These are phyloP conservation scores for Urocynchramus pylzowi DNA, from an alignment of 2,113 vertebrate species.

Conservation along the genomic window DNA sequence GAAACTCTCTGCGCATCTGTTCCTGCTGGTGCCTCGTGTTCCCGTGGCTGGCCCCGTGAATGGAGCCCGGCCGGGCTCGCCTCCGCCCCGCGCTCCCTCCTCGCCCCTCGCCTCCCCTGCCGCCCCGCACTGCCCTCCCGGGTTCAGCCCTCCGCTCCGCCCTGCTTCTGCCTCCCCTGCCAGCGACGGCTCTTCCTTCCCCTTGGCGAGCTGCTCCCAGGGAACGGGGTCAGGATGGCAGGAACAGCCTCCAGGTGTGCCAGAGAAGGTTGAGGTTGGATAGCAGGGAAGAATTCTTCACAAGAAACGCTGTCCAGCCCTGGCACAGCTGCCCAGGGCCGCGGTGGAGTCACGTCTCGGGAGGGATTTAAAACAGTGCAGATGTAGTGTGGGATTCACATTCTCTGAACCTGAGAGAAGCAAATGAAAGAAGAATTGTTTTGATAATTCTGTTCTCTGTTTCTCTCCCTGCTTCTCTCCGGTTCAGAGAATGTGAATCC, in stretches of 20 bases:
- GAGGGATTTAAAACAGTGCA: not conserved
- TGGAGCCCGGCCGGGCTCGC: too few species aligned
- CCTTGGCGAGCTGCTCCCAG: not conserved
- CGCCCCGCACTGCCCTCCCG: rapidly evolving
- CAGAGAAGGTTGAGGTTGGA: not conserved
- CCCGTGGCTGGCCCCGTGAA: not conserved
- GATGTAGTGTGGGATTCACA: too few species aligned
- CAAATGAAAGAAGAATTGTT: too few species aligned
- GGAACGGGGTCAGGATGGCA: not conserved
- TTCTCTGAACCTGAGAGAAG: too few species aligned
- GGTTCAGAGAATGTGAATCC: too few species aligned
- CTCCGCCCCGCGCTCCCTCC: too few species aligned
- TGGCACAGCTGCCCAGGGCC: not conserved
- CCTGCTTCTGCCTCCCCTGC: rapidly evolving
- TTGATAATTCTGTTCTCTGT: too few species aligned
- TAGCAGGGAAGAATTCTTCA: not conserved
- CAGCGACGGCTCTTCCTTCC: rapidly evolving
- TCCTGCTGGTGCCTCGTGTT: not conserved
- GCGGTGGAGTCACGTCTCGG: not conserved
- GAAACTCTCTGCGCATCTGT: not conserved
- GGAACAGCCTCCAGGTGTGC: not conserved
- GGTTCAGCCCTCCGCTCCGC: rapidly evolving
- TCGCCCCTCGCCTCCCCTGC: not conserved
- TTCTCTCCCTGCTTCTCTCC: too few species aligned
- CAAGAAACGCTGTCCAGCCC: not conserved